phyloP scores from a whole-genome alignment of 2,888 invertebrate genomes.

The Nipponacmea schrenckii region DNA sequence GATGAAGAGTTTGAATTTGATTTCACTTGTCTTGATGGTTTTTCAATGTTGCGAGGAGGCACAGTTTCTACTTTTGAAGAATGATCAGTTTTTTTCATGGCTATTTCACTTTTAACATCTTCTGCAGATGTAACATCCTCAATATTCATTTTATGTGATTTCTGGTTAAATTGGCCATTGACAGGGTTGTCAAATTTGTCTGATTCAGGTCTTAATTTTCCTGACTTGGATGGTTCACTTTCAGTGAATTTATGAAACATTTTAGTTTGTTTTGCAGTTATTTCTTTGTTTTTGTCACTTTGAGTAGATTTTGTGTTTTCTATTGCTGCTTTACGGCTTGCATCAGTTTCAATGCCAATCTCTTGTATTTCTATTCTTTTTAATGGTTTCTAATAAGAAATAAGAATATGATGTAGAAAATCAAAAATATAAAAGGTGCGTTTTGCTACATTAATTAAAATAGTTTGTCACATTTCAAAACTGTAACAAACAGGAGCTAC shows the following conservation, averaged over 20 bases:
- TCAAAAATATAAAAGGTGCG: not conserved
- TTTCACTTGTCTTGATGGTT: not conserved
- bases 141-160: not conserved
- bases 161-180: not conserved
- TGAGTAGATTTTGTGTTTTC: slow-evolving; percentile 30
- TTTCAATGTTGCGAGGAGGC: not conserved
- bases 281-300: slow-evolving; percentile 40
- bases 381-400: slow-evolving; percentile 52
- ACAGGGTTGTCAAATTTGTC: not conserved
- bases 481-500: not conserved
- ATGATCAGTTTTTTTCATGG: not conserved
- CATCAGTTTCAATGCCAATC: slow-evolving; percentile 52
- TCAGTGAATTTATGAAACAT: slow-evolving; percentile 48
- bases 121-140: not conserved
- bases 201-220: not conserved
- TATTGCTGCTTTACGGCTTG: slow-evolving; percentile 16
- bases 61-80: not conserved
- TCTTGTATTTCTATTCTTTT: slow-evolving; percentile 59
- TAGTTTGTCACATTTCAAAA: not conserved
- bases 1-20: not conserved
- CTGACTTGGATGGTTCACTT: slow-evolving; percentile 24
- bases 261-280: slow-evolving; percentile 43
- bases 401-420: not conserved
- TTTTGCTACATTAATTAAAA: no score
- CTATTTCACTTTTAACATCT: not conserved